Evolutionary conservation across 2,113 vertebrate genomes (phyloP).

Genomic region (Mormyrus lacerda): DNA sequence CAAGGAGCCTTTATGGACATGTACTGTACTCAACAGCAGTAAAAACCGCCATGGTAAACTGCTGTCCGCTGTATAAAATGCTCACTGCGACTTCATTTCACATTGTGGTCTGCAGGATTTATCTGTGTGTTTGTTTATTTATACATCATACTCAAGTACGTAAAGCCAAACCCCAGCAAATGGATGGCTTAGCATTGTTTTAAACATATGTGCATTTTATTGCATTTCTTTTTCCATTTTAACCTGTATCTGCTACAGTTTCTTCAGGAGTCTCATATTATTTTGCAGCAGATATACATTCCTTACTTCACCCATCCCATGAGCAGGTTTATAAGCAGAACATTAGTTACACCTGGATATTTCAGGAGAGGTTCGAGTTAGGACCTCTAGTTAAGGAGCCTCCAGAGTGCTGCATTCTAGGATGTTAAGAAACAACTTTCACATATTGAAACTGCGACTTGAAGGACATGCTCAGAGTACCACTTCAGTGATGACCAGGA

Average conservation of each 20-base stretch:
- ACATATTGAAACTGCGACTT: not conserved
- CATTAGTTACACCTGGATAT: not conserved
- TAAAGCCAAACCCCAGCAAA: not conserved
- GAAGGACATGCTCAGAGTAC: not conserved
- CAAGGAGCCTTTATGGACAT: not conserved
- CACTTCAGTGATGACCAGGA: not conserved
- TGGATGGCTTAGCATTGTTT: not conserved
- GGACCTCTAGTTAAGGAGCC: not conserved
- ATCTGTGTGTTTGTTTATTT: not conserved
- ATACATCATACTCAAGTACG: not conserved
- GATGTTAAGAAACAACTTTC: not conserved
- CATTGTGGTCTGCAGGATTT: not conserved
- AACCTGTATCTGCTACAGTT: not conserved
- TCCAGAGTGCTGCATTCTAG: not conserved
- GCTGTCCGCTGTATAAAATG: not conserved
- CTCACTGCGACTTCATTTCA: not conserved
- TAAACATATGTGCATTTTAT: not conserved
- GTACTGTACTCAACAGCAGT: not conserved
- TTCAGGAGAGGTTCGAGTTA: not conserved
- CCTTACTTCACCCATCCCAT: not conserved
- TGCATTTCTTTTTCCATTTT: not conserved
- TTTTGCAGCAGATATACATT: not conserved
- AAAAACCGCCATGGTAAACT: not conserved
- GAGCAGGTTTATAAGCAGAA: not conserved
- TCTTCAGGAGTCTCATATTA: not conserved